A percentile compares a stretch with the other conserved stretches of the same genome.
Conservation (phyloP, 2,888 invertebrate species). For the Eulithis testata region DNA sequence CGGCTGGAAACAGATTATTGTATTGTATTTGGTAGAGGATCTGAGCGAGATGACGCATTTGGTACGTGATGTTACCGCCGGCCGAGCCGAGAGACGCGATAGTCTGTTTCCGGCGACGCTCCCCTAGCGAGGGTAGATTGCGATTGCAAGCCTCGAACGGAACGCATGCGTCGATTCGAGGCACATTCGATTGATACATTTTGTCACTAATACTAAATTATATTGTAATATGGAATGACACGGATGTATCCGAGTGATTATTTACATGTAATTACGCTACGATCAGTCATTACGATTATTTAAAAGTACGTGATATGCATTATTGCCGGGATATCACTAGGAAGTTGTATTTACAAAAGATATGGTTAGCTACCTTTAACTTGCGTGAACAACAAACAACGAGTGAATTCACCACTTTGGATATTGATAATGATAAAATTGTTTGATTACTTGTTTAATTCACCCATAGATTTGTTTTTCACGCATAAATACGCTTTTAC, state of each 20-base stretch:
- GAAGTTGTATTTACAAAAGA: slow-evolving; percentile 64
- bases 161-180: slow-evolving; percentile 47
- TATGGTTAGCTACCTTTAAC: slow-evolving; percentile 54
- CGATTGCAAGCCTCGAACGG: slow-evolving; percentile 45
- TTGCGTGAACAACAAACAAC: slow-evolving; percentile 48
- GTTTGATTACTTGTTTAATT: slow-evolving; percentile 25
- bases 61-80: neutral
- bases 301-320: slow-evolving; percentile 76
- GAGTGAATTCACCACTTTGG: slow-evolving; percentile 40
- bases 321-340: slow-evolving; percentile 80
- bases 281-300: slow-evolving; percentile 70
- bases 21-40: no score
- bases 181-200: slow-evolving; percentile 49
- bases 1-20: slow-evolving; percentile 1
- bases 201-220: slow-evolving; percentile 60
- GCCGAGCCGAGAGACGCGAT: neutral
- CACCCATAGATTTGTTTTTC: slow-evolving; percentile 42
- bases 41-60: neutral
- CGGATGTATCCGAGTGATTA: slow-evolving; percentile 38
- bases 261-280: slow-evolving; percentile 43
- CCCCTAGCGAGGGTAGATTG: slow-evolving; percentile 51
- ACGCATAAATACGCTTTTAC: slow-evolving; percentile 43
- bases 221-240: slow-evolving; percentile 54
- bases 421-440: slow-evolving; percentile 13
- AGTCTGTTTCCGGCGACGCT: neutral